Percentiles rank a stretch among this genome's conserved stretches.
Evolutionary conservation across 2,888 invertebrate genomes (phyloP).

Genomic region (Cheilosia grossa): DNA sequence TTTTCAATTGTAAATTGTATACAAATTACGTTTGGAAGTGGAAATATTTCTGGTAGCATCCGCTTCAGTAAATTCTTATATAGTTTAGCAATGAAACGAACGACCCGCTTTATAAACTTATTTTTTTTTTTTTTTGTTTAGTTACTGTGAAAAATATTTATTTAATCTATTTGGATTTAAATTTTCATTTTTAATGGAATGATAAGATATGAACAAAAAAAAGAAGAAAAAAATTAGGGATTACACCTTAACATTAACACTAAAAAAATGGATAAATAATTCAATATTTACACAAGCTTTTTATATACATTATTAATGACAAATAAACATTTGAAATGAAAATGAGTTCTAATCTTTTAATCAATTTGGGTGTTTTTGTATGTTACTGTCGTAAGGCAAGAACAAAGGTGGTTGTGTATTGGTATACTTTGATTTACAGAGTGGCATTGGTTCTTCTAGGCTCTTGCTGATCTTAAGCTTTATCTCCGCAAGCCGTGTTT

Average conservation of each 20-base stretch:
- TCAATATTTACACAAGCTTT: constrained; percentile 78
- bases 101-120: not conserved
- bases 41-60: not conserved
- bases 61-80: not conserved
- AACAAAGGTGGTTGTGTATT: too few relatives aligned
- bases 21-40: not conserved
- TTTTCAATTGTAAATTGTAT: not conserved
- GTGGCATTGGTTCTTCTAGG: too few relatives aligned
- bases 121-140: constrained; percentile 10
- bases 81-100: not conserved
- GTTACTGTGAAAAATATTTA: constrained; percentile 18
- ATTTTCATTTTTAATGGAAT: constrained; percentile 50
- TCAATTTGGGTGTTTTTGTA: not conserved
- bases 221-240: constrained; percentile 20
- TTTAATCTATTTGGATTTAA: constrained; percentile 14
- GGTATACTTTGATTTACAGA: too few relatives aligned
- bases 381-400: not conserved
- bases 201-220: constrained; percentile 43
- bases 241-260: constrained; percentile 66
- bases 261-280: constrained; percentile 70
- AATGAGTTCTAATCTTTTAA: constrained; percentile 14
- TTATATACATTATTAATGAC: constrained; percentile 77
- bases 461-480: too few relatives aligned
- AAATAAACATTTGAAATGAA: constrained; percentile 75
- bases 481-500: too few relatives aligned